phyloP scores from a whole-genome alignment of 2,888 invertebrate species.

The Yponomeuta sedellus region DNA sequence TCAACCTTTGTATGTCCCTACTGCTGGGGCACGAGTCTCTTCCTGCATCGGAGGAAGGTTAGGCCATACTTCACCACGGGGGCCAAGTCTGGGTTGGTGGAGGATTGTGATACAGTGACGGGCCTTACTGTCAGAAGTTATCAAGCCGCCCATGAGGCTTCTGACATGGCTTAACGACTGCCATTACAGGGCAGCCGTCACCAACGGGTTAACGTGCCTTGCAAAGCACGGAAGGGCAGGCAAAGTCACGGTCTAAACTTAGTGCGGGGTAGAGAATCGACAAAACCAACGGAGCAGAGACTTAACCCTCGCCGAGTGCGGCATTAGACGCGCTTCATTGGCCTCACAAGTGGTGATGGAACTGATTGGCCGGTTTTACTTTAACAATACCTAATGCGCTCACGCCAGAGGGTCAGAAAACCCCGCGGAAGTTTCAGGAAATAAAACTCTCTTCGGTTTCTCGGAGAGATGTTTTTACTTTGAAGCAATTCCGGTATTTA shows the following conservation, averaged over 20 bases:
- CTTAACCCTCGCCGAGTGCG: conserved; percentile 60
- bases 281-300: conserved; percentile 63
- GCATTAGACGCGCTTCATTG: conserved; percentile 68
- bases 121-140: too few species aligned
- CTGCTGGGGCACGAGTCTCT: too few species aligned
- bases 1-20: too few species aligned
- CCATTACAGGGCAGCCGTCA: too few species aligned
- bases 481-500: conserved; percentile 19
- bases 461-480: neutral
- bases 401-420: conserved; percentile 11
- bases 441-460: neutral
- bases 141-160: too few species aligned
- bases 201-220: too few species aligned
- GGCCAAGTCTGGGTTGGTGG: too few species aligned
- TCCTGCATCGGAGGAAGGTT: too few species aligned
- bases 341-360: conserved; percentile 68
- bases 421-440: neutral
- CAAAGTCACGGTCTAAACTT: neutral
- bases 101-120: too few species aligned
- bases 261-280: conserved; percentile 47
- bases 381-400: conserved; percentile 50
- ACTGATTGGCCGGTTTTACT: conserved; percentile 69
- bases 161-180: too few species aligned
- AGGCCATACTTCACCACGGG: too few species aligned
- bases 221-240: neutral